Evolutionary conservation across 1,140 invertebrate genomes (phyloP), one percentile per base, ranked within the genome.

Genomic region (Leptoteleia sp.): DNA sequence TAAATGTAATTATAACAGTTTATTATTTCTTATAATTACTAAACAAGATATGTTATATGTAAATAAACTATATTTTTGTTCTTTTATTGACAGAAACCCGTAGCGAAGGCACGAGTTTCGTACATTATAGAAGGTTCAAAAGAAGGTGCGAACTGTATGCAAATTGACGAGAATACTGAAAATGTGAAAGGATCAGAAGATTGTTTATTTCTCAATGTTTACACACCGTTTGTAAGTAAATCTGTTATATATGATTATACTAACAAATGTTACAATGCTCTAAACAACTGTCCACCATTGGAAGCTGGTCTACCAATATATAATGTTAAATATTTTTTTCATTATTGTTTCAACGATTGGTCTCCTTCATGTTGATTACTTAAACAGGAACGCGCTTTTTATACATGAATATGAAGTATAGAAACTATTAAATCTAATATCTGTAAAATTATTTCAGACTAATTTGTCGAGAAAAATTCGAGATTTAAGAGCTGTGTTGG

Each of bases 121-220:
- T 0, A 31, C 3, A 0, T 64, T 31, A 57, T 50, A 6, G 12
- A 48, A 40, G 47, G 68, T 38, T 38, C 47, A 1, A 45, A 57
- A 50, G 61, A 75, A 43, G 59, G 59, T 17, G 4, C 4, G 0
- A 62, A 54, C 13, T 70, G 65, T 4, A 40, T 62, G 13, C 64
- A 76, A 48, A 4, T 50, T 5, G 52, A 55, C n/a, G 11, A 11
- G 3, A n/a, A 11, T 7, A 48, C 50, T 13, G 0, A 35, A 27
- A 17, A 19, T 0, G 1, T 57, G 0, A 54, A 17, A 19, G 68
- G 68, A 37, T 62, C 55, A 6, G 68, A 54, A 55, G 57, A 72
- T 31, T 72, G 68, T 72, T 12, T 72, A 1, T 72, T 37, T 12
- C 11, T 72, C 1, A 62, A 72, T 31, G 47, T 72, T 0, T 72